Evolutionary conservation across 1,140 invertebrate genomes (phyloP).

Genomic region (Caerostris extrusa): DNA sequence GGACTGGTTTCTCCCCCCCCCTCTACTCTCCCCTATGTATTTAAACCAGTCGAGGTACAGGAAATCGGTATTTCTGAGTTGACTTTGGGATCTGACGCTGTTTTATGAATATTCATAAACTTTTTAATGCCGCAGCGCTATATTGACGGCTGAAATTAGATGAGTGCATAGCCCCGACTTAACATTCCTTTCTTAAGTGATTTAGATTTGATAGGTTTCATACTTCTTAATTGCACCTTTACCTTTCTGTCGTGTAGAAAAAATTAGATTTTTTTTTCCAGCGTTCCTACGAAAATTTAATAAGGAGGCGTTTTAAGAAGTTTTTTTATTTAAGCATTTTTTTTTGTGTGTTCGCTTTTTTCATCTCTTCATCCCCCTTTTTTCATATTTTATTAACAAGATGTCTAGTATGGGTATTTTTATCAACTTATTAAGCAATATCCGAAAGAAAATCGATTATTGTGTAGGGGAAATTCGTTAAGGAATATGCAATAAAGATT

Average conservation of each 20-base stretch:
- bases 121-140: constrained; percentile 31
- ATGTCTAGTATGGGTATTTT: not conserved
- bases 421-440: constrained; percentile 11
- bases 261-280: not conserved
- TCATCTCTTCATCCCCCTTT: not conserved
- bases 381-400: not conserved
- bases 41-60: constrained; percentile 27
- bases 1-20: constrained; percentile 19
- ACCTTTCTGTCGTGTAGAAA: not conserved
- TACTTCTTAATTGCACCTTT: constrained; percentile 63
- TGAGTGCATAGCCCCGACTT: not conserved
- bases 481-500: not conserved
- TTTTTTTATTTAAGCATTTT: not conserved
- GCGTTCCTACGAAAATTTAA: constrained; percentile 58
- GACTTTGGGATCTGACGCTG: not conserved
- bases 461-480: not conserved
- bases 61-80: constrained; percentile 4
- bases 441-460: not conserved
- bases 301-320: constrained; percentile 42
- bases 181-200: constrained; percentile 48
- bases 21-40: not conserved
- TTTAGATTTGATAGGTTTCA: constrained; percentile 68
- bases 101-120: constrained; percentile 70
- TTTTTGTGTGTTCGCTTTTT: not conserved
- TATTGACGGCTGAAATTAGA: constrained; percentile 66